Conservation (phyloP, 2,888 invertebrate species). For the Torymus texanus region DNA sequence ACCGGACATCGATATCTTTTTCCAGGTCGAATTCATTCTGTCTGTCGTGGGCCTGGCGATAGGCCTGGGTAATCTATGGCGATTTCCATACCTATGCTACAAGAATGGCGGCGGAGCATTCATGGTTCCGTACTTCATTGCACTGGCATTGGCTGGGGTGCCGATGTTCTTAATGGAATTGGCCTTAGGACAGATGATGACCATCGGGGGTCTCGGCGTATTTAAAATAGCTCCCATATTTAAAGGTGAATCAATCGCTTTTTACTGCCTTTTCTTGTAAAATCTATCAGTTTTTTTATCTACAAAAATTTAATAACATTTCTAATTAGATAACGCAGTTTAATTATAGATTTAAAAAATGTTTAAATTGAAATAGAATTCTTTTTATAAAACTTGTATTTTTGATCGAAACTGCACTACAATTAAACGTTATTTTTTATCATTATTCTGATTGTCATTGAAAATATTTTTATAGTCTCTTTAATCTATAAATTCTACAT, state of each 20-base stretch:
- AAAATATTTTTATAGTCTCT: too few species aligned
- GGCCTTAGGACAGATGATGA: constrained; percentile 80
- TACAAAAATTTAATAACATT: background rate
- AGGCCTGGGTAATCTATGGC: constrained; percentile 81
- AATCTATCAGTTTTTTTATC: background rate
- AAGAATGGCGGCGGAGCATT: constrained; percentile 77
- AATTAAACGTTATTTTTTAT: too few species aligned
- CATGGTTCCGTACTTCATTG: constrained; percentile 79
- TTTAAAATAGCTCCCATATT: constrained; percentile 79
- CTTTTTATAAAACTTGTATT: too few species aligned
- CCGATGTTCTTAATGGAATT: constrained; percentile 80
- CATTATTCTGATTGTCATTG: too few species aligned
- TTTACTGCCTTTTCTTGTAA: too few species aligned
- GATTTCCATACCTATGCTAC: constrained; percentile 80
- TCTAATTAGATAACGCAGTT: too few species aligned
- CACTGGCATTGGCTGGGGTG: constrained; percentile 78
- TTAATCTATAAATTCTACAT: too few species aligned
- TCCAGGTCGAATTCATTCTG: constrained; percentile 77
- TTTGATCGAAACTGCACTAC: too few species aligned
- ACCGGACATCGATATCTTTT: constrained; percentile 45
- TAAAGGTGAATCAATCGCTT: constrained; percentile 73
- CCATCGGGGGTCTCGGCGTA: constrained; percentile 77
- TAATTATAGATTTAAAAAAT: too few species aligned
- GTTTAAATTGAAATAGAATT: too few species aligned
- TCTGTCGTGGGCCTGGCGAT: constrained; percentile 80